These are phyloP conservation scores for Bubo bubo DNA, from an alignment of 2,113 vertebrate species.

Conservation along the genomic window DNA sequence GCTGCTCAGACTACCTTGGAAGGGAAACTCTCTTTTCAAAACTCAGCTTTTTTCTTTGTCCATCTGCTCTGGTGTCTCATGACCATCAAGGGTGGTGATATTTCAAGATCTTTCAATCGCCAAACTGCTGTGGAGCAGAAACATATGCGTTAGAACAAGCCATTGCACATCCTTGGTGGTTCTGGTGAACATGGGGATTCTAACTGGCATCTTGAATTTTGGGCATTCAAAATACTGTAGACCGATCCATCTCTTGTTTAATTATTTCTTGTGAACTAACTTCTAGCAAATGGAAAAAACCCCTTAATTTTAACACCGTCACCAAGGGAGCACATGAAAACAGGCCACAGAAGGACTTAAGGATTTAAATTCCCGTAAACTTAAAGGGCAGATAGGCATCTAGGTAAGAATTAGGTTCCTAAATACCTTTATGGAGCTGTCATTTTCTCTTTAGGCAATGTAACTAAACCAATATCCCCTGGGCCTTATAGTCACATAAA, in stretches of 20 bases:
- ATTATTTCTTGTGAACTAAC: neutral
- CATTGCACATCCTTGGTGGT: neutral
- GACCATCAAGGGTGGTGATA: neutral
- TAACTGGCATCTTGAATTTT: neutral
- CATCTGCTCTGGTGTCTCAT: neutral
- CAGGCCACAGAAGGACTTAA: neutral
- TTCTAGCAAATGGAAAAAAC: neutral
- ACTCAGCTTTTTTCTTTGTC: neutral
- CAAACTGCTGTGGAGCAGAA: neutral
- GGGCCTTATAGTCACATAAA: neutral
- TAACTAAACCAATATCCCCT: neutral
- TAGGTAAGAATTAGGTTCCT: neutral
- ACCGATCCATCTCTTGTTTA: neutral
- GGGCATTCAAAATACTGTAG: accelerated
- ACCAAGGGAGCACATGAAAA: neutral
- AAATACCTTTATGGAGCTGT: neutral
- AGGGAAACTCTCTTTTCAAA: neutral
- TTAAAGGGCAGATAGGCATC: neutral
- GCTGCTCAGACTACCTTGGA: neutral
- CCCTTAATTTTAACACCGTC: neutral
- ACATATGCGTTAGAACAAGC: neutral
- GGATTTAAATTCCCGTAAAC: neutral
- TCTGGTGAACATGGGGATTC: neutral
- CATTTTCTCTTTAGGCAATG: neutral
- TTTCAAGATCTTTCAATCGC: neutral